A percentile compares a stretch with the other conserved stretches of the same genome.
Evolutionary conservation across 23 tunicate genomes (phyloP).

Genomic region (Ascidia mentula): DNA sequence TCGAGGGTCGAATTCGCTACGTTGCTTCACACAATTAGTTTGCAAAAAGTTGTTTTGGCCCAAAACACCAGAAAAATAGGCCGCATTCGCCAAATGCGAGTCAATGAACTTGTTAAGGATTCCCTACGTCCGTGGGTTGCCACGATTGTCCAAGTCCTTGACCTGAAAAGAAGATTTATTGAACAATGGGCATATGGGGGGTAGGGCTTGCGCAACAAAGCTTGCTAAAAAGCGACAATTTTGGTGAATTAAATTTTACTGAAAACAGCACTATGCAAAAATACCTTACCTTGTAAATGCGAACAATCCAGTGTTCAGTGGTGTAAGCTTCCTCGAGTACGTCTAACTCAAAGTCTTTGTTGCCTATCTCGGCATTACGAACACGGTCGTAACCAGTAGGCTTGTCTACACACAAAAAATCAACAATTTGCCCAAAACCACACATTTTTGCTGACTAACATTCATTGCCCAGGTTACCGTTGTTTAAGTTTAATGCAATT

Average conservation of each 20-base stretch:
- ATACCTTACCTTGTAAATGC: conserved; percentile 78
- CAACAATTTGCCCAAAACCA: too few relatives aligned
- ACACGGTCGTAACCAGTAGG: conserved; percentile 98
- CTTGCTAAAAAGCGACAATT: neutral
- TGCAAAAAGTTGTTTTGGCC: neutral
- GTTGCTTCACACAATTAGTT: neutral
- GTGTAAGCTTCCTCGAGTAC: conserved; percentile 99
- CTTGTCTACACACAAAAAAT: conserved; percentile 46
- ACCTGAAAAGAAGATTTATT: conserved; percentile 53
- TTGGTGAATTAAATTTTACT: neutral
- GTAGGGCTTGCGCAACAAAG: too few relatives aligned
- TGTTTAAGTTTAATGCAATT: too few relatives aligned
- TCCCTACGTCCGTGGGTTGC: conserved; percentile 77
- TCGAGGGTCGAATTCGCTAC: neutral
- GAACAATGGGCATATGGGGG: too few relatives aligned
- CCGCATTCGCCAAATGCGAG: neutral
- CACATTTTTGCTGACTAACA: too few relatives aligned
- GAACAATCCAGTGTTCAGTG: conserved; percentile 91
- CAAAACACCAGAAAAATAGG: neutral
- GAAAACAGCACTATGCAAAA: neutral
- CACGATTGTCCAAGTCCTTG: conserved; percentile 92
- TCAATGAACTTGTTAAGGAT: neutral
- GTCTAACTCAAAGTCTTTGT: conserved; percentile 95
- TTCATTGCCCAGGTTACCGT: too few relatives aligned
- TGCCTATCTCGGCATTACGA: conserved; percentile 90